Percentiles rank a stretch among this genome's conserved stretches.
Conservation (phyloP, 2,797 vertebrate species). For the Chelonia mydas region DNA sequence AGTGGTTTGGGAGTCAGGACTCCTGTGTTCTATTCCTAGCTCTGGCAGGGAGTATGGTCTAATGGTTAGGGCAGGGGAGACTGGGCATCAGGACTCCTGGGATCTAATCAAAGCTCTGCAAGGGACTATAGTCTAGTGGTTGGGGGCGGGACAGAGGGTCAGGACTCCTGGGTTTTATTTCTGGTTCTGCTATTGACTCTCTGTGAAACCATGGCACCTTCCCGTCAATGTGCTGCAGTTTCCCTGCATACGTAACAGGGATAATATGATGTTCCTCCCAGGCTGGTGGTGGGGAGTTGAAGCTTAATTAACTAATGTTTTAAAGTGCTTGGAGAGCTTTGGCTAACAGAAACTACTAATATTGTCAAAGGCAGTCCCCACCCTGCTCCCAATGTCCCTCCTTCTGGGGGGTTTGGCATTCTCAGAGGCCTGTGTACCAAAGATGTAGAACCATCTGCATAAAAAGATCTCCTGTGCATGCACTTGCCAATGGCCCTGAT, state of each 20-base stretch:
- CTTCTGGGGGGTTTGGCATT: not conserved
- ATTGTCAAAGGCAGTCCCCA: not conserved
- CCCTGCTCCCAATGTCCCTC: not conserved
- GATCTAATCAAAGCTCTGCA: not conserved
- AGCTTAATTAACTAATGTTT: not conserved
- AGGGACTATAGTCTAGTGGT: not conserved
- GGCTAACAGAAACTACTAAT: not conserved
- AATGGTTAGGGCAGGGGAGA: not conserved
- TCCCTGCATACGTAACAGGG: not conserved
- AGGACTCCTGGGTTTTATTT: not conserved
- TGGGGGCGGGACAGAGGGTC: not conserved
- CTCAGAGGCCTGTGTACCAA: accelerated
- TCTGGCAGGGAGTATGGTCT: not conserved
- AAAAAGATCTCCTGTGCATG: not conserved
- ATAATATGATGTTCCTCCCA: not conserved
- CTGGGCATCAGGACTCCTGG: not conserved
- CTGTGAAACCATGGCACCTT: not conserved
- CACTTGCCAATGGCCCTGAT: not conserved
- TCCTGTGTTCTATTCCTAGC: not conserved
- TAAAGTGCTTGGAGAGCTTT: not conserved
- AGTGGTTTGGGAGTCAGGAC: not conserved
- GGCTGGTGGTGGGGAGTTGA: not conserved
- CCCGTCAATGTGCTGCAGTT: not conserved
- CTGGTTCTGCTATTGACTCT: not conserved
- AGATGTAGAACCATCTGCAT: not conserved